phyloP scores from a whole-genome alignment of 1,140 invertebrate species.

The Dreissena polymorpha region DNA sequence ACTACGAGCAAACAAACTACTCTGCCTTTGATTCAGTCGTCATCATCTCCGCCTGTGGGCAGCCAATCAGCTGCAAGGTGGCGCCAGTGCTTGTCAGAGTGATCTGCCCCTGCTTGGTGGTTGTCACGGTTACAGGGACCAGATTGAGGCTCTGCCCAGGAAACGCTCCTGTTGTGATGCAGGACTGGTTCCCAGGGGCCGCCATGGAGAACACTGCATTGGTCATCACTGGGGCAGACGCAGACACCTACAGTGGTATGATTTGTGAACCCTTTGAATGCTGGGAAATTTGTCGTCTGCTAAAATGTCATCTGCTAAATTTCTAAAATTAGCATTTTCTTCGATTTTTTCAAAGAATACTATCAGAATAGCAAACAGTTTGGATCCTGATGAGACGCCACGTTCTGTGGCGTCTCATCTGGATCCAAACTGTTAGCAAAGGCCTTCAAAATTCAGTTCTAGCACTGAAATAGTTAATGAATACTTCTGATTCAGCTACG shows the following conservation, averaged over 20 bases:
- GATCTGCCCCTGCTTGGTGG: conserved; percentile 47
- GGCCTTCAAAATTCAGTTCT: too few species aligned
- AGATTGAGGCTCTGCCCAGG: conserved; percentile 42
- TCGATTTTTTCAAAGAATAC: too few species aligned
- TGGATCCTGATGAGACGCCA: too few species aligned
- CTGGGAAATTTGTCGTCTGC: too few species aligned
- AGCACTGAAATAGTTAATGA: too few species aligned
- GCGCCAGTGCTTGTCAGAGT: conserved; percentile 46
- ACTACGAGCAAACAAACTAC: background rate
- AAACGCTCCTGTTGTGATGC: conserved; percentile 14
- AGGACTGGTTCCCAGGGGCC: conserved; percentile 31
- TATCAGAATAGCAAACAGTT: too few species aligned
- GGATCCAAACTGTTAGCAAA: too few species aligned
- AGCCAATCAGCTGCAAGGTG: conserved; percentile 46
- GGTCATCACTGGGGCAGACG: conserved; percentile 22
- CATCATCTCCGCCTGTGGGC: conserved; percentile 47
- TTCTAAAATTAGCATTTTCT: too few species aligned
- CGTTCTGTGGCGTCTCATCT: too few species aligned
- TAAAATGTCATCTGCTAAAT: too few species aligned
- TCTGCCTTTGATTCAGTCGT: conserved; percentile 2
- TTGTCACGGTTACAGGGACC: conserved; percentile 50
- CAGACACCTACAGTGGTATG: conserved; percentile 6
- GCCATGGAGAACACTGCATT: conserved; percentile 45
- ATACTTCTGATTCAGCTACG: background rate
- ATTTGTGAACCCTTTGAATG: too few species aligned